Conservation (phyloP, 2,888 invertebrate species). For the Noctua pronuba region DNA sequence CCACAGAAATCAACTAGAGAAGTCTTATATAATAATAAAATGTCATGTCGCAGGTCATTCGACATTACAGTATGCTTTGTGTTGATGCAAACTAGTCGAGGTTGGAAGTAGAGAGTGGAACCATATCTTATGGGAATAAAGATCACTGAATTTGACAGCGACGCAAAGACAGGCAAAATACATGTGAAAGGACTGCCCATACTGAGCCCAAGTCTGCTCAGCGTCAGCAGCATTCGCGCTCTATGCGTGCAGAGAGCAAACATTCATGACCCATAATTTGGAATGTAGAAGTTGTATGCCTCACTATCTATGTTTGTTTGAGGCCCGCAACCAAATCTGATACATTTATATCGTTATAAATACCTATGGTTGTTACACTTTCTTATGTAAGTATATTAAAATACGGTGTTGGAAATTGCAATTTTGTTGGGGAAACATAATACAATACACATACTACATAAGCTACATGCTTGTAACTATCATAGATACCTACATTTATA, state of each 20-base stretch:
- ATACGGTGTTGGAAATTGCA: neutral
- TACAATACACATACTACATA: neutral
- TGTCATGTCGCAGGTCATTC: slow-evolving; percentile 8
- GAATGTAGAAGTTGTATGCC: neutral
- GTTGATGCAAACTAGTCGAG: slow-evolving; percentile 1
- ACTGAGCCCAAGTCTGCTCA: neutral
- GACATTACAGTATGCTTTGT: neutral
- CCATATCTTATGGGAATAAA: neutral
- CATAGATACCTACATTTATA: slow-evolving; percentile 12
- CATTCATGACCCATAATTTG: neutral
- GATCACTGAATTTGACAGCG: neutral
- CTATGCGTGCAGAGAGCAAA: neutral
- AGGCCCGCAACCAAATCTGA: neutral
- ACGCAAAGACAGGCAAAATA: neutral
- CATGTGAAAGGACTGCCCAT: neutral
- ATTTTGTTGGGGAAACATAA: neutral
- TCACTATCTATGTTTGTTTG: slow-evolving; percentile 4
- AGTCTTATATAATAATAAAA: neutral
- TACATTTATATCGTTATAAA: neutral
- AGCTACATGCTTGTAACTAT: slow-evolving; percentile 22
- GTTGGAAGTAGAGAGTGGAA: neutral
- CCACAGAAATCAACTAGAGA: slow-evolving; percentile 32
- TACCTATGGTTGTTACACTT: slow-evolving; percentile 3
- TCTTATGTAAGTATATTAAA: neutral
- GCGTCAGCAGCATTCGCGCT: neutral